phyloP scores from a whole-genome alignment of 2,888 invertebrate species.

The Cantharis lateralis region DNA sequence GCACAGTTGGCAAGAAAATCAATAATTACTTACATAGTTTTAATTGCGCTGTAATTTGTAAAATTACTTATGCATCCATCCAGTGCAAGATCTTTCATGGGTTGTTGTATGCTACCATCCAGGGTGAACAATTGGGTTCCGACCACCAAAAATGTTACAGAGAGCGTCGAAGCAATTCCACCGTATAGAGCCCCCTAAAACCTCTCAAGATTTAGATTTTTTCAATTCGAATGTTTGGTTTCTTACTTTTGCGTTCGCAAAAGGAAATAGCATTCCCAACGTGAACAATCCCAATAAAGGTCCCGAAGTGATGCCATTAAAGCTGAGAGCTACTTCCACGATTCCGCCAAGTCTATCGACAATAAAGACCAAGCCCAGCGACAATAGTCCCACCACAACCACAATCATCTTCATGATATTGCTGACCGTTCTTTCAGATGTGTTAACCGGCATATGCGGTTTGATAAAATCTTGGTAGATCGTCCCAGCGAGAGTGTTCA shows the following conservation, averaged over 20 bases:
- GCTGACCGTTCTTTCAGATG: constrained; percentile 60
- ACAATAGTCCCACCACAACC: constrained; percentile 64
- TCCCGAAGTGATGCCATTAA: constrained; percentile 69
- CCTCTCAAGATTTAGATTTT: background rate
- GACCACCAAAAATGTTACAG: constrained; percentile 29
- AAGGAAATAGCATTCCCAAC: constrained; percentile 69
- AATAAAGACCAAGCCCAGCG: constrained; percentile 71
- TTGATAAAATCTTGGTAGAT: constrained; percentile 67
- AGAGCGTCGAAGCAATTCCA: constrained; percentile 30
- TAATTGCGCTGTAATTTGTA: background rate
- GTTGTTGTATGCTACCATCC: constrained; percentile 33
- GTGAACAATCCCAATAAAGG: constrained; percentile 69
- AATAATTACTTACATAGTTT: background rate
- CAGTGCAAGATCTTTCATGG: constrained; percentile 36
- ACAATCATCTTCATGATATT: constrained; percentile 63
- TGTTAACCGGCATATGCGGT: constrained; percentile 58
- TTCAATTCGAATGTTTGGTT: background rate
- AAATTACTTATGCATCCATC: constrained; percentile 33
- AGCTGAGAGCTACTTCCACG: constrained; percentile 66
- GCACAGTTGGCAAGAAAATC: background rate
- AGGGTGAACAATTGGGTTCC: constrained; percentile 39
- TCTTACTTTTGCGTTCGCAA: constrained; percentile 62
- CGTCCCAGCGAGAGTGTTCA: constrained; percentile 65
- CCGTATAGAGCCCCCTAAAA: constrained; percentile 43
- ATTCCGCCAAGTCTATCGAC: constrained; percentile 68